Evolutionary conservation across 1,140 invertebrate species (phyloP).

Genomic region (Zaprionus davidi): DNA sequence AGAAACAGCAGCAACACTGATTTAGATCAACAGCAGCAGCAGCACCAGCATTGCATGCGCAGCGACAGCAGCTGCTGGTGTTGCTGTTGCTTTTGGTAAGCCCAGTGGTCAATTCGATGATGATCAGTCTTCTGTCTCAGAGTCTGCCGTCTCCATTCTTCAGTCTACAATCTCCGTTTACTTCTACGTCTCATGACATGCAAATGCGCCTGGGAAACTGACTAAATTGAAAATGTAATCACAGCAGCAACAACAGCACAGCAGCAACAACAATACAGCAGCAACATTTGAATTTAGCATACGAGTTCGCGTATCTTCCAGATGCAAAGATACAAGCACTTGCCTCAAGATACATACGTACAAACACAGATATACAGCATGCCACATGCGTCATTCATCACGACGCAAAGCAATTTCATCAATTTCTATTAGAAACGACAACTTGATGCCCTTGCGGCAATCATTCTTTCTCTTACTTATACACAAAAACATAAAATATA

Average conservation of each 20-base stretch:
- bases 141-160: background rate
- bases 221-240: conserved; percentile 52
- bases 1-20: conserved; percentile 22
- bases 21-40: conserved; percentile 27
- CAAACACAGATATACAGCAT: background rate
- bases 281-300: conserved; percentile 40
- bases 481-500: too few species aligned
- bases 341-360: background rate
- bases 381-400: conserved; percentile 29
- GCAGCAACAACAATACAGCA: conserved; percentile 23
- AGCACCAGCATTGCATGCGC: conserved; percentile 16
- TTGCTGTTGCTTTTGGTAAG: conserved; percentile 6
- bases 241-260: conserved; percentile 33
- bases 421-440: conserved; percentile 15
- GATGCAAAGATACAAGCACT: conserved; percentile 27
- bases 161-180: conserved; percentile 3
- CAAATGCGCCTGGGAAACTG: conserved; percentile 52
- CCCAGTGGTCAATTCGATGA: conserved; percentile 23
- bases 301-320: conserved; percentile 32
- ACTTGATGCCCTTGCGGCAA: conserved; percentile 18
- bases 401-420: conserved; percentile 18
- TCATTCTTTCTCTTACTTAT: background rate
- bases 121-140: background rate
- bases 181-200: conserved; percentile 25
- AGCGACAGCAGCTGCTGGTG: background rate